Evolutionary conservation across 2,888 invertebrate genomes (phyloP).

Genomic region (Anticlea derivata): DNA sequence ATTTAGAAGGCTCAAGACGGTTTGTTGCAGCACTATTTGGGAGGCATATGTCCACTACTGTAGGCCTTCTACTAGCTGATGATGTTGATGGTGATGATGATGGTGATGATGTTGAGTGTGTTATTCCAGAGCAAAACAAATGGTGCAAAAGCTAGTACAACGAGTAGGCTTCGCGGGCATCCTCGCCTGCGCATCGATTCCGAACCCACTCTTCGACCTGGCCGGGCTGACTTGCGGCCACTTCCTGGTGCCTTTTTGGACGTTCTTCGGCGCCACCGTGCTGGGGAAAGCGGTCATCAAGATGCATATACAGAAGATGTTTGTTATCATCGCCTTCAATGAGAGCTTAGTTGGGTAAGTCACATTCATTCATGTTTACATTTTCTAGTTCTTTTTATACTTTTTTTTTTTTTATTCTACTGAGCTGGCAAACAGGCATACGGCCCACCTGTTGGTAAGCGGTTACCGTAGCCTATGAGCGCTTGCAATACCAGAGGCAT

Average conservation of each 20-base stretch:
- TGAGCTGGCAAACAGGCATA: too few relatives aligned
- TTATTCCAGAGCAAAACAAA: slow-evolving; percentile 93
- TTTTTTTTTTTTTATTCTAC: too few relatives aligned
- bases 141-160: slow-evolving; percentile 95
- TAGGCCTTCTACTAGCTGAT: too few relatives aligned
- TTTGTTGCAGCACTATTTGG: too few relatives aligned
- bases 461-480: too few relatives aligned
- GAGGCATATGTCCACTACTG: too few relatives aligned
- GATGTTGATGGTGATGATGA: too few relatives aligned
- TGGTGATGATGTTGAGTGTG: too few relatives aligned
- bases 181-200: slow-evolving; percentile 97
- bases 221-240: slow-evolving; percentile 99
- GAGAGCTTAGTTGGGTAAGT: slow-evolving; percentile 94
- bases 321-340: slow-evolving; percentile 98
- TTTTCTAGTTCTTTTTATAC: too few relatives aligned
- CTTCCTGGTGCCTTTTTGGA: slow-evolving; percentile 99
- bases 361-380: not conserved
- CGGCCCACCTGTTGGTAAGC: too few relatives aligned
- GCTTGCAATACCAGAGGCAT: too few relatives aligned
- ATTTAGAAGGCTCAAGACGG: too few relatives aligned
- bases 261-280: slow-evolving; percentile 99
- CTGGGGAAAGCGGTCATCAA: slow-evolving; percentile 98
- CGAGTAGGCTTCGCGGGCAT: slow-evolving; percentile 98
- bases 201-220: slow-evolving; percentile 99
- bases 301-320: slow-evolving; percentile 98